Evolutionary conservation across 2,797 vertebrate species (phyloP).

Genomic region (Gambelia wislizenii): DNA sequence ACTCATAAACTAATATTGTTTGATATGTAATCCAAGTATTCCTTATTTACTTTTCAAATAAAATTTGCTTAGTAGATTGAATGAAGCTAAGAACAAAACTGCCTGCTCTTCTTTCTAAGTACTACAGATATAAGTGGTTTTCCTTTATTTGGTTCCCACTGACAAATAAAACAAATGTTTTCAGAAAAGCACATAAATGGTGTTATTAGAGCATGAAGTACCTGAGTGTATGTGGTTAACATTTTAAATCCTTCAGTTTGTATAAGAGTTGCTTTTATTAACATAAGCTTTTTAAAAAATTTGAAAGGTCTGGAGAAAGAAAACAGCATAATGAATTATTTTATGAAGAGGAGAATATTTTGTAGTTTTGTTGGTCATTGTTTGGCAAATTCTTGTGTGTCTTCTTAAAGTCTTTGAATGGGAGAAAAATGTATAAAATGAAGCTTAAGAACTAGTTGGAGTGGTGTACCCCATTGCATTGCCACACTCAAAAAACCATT

Average conservation of each 20-base stretch:
- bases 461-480: accelerated
- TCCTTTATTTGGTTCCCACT: conserved; percentile 6
- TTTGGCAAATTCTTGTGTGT: background rate
- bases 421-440: background rate
- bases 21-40: background rate
- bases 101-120: background rate
- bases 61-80: conserved; percentile 12
- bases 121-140: conserved; percentile 8
- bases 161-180: conserved; percentile 2
- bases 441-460: background rate
- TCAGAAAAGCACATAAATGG: conserved; percentile 30
- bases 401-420: background rate
- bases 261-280: conserved; percentile 25
- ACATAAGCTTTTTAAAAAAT: conserved; percentile 10
- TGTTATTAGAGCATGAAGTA: conserved; percentile 32
- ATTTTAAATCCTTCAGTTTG: conserved; percentile 32
- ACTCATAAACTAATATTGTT: conserved; percentile 6
- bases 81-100: background rate
- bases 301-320: background rate
- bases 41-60: conserved; percentile 11
- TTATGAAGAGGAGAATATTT: background rate
- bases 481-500: conserved; percentile 18
- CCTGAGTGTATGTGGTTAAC: background rate
- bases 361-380: background rate
- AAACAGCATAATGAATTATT: background rate